phyloP scores from a whole-genome alignment of 1,140 invertebrate genomes.

The Drosophila setifemur region DNA sequence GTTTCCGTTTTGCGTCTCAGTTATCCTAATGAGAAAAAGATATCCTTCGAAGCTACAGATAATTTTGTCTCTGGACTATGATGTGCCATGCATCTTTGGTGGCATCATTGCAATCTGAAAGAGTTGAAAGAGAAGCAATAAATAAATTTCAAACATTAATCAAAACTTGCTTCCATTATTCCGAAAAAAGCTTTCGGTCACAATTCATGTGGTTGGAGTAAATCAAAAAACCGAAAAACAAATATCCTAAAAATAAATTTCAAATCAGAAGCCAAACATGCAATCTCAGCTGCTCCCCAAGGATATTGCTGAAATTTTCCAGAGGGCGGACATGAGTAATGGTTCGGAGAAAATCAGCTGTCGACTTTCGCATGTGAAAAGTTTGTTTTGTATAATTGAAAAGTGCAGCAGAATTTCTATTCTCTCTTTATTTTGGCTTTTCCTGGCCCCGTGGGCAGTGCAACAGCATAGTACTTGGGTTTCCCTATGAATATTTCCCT shows the following conservation, averaged over 20 bases:
- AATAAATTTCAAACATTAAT: conserved; percentile 1
- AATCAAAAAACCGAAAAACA: not conserved
- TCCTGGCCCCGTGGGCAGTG: not conserved
- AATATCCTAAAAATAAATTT: not conserved
- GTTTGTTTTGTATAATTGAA: conserved; percentile 64
- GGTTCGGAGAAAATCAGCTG: conserved; percentile 30
- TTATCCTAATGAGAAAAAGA: conserved; percentile 11
- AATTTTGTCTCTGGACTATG: conserved; percentile 6
- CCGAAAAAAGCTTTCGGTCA: not conserved
- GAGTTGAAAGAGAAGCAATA: no score
- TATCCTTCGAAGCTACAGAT: not conserved
- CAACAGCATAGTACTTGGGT: not conserved
- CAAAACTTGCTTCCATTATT: not conserved
- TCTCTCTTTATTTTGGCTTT: no score
- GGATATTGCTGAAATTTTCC: not conserved
- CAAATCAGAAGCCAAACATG: not conserved
- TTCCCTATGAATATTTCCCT: conserved; percentile 31
- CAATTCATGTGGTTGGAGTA: not conserved
- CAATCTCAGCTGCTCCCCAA: not conserved
- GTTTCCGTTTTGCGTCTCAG: not conserved
- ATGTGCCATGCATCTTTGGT: conserved; percentile 23
- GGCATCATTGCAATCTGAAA: conserved; percentile 13
- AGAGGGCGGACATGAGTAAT: conserved; percentile 24
- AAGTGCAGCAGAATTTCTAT: not conserved
- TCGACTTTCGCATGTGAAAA: conserved; percentile 21